Base-by-base conservation (phyloP, 1,140 invertebrate species). In the Tenebrio molitor region DNA sequence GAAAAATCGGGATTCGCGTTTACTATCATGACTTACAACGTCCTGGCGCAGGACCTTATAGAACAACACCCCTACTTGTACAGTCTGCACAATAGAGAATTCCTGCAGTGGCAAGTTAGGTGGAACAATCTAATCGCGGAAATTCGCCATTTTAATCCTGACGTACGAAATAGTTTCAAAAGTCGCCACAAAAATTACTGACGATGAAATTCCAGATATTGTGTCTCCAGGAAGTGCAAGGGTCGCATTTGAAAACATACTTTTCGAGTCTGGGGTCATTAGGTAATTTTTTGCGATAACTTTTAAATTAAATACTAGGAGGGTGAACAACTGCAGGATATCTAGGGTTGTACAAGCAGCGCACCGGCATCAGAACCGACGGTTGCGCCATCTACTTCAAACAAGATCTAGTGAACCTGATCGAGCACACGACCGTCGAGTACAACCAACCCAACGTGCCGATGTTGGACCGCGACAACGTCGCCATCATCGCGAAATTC, bases 361-460 rank as follows among this genome's bases (percentile, higher is more conserved):
- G 92, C 78, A 95, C 93, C 1, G 89, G 91, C 0, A 78, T 84
- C 15, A 74, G 83, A 50, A 80, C 80, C 7, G 95, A 97, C 84
- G 95, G 95, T 0, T 95, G 94, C 85, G 94, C 94, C 1, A 93
- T 95, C 41, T 93, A 93, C 80, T 96, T 89, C 78, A 91, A 91
- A 76, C 79, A 82, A 1, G 80, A 84, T 0, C 84, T 88, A 66
- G 93, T 96, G 75, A 78, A 86, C 33, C 75, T 94, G 17, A 73
- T 89, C 10, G 86, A 89, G n/a, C 83, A 88, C 46, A 81, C 84
- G 0, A 84, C 83, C 29, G 89, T 96, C 1, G 89, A 93, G 76
- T 91, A 87, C 74, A 84, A 82, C 72, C 85, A 84, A 72, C 81
- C 81, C 12, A 80, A 80, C 69, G 79, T 84, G 21, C 69, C 79